Conservation (phyloP, 2,888 invertebrate species). For the Phania funesta region DNA sequence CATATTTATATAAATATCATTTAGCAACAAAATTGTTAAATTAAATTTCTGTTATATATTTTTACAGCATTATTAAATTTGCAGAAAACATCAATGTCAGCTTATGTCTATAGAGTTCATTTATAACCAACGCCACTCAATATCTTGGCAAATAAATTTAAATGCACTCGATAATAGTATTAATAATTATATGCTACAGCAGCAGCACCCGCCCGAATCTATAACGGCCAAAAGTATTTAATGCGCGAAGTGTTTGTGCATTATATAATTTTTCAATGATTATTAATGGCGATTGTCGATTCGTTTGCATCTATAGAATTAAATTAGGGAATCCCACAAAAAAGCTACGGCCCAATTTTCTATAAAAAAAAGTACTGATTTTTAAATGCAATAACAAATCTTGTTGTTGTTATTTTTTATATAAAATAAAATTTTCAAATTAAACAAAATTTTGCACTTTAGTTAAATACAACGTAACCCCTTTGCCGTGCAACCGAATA, state of each 20-base stretch:
- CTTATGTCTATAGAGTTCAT: not conserved
- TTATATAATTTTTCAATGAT: slow-evolving; percentile 37
- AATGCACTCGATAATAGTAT: slow-evolving; percentile 67
- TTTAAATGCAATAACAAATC: not conserved
- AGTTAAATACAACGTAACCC: not conserved
- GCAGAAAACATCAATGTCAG: not conserved
- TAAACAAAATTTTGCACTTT: not conserved
- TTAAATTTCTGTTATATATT: not conserved
- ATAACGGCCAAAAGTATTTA: not conserved
- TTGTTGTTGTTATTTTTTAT: not conserved
- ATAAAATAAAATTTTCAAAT: slow-evolving; percentile 8
- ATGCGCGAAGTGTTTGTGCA: not conserved
- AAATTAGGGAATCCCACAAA: slow-evolving; percentile 41
- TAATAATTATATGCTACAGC: slow-evolving; percentile 62
- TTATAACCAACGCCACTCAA: not conserved
- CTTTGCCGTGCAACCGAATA: not conserved
- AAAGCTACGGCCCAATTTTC: not conserved
- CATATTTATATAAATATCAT: too few relatives aligned
- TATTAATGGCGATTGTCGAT: slow-evolving; percentile 24
- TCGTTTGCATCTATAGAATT: not conserved
- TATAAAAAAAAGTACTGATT: not conserved
- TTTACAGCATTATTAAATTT: not conserved
- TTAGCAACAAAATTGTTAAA: too few relatives aligned
- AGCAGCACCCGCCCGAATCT: slow-evolving; percentile 2
- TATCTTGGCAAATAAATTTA: slow-evolving; percentile 65